phyloP scores from a whole-genome alignment of 2,888 invertebrate species.

The Lutraria lutraria region DNA sequence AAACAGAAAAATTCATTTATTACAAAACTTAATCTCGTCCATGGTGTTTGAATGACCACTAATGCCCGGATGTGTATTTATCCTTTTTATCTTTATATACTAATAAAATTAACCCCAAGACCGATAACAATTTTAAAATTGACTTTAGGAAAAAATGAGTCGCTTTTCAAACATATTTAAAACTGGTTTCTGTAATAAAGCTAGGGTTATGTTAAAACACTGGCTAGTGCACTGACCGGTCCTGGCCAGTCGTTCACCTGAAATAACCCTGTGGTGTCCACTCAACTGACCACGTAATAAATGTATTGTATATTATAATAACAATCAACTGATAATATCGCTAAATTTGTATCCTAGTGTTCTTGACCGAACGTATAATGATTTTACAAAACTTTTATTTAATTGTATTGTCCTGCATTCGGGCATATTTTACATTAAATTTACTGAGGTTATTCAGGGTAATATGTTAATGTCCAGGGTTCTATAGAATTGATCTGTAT shows the following conservation, averaged over 20 bases:
- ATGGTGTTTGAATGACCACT: background rate
- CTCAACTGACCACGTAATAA: slow-evolving; percentile 3
- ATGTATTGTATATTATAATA: background rate
- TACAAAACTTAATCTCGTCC: background rate
- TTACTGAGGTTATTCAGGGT: too few species aligned
- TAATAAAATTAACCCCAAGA: background rate
- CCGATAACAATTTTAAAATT: background rate
- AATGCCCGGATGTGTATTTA: background rate
- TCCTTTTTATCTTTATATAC: background rate
- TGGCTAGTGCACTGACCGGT: slow-evolving; percentile 15
- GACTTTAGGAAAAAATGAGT: background rate
- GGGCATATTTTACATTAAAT: too few species aligned
- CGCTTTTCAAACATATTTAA: background rate
- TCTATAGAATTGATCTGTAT: too few species aligned
- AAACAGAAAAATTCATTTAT: background rate
- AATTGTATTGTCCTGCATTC: background rate
- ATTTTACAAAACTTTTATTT: background rate
- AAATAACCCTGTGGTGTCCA: slow-evolving; percentile 7
- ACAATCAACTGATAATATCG: background rate
- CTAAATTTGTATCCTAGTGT: background rate
- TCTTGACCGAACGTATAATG: background rate
- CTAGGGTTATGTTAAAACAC: too few species aligned
- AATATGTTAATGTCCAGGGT: too few species aligned
- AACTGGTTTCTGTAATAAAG: background rate
- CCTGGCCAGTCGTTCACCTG: slow-evolving; percentile 26